Percentiles rank a stretch among this genome's conserved stretches.
These are phyloP conservation scores for Gasterosteus nipponicus DNA, from an alignment of 2,113 vertebrate genomes.

Conservation along the genomic window DNA sequence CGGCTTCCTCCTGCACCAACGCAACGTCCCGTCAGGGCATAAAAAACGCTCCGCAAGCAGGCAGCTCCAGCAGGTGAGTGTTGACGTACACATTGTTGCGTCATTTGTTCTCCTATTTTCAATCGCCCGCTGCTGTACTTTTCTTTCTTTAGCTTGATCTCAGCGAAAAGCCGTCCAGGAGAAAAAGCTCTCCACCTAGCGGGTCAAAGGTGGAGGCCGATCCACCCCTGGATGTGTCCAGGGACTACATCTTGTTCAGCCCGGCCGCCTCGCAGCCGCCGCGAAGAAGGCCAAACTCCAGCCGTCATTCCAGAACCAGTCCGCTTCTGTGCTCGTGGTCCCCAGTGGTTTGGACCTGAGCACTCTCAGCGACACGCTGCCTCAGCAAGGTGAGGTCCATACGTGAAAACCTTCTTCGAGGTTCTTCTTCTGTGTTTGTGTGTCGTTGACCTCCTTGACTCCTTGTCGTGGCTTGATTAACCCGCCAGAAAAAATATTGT, in stretches of 20 bases:
- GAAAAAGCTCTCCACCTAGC: conserved; percentile 17
- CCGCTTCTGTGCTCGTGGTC: conserved; percentile 82
- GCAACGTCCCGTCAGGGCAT: conserved; percentile 13
- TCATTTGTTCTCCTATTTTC: background rate
- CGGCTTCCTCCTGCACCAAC: background rate
- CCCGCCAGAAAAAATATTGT: background rate
- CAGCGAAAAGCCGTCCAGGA: too few relatives aligned
- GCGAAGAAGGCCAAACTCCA: conserved; percentile 67
- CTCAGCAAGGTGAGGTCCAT: conserved; percentile 58
- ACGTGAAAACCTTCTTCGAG: background rate
- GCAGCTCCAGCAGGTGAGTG: conserved; percentile 48
- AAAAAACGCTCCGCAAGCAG: conserved; percentile 18
- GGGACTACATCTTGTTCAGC: conserved; percentile 82
- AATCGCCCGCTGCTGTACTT: background rate
- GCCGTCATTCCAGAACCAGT: conserved; percentile 55
- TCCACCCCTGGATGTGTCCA: conserved; percentile 43
- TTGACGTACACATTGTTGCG: background rate
- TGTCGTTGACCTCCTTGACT: background rate
- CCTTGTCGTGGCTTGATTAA: background rate
- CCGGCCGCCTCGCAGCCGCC: conserved; percentile 70
- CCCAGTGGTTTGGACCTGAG: conserved; percentile 84
- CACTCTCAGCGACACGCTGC: conserved; percentile 66
- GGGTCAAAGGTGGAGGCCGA: conserved; percentile 3
- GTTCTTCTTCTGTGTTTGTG: background rate
- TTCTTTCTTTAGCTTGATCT: too few relatives aligned